Conservation (phyloP, 1,140 invertebrate genomes). For the Drosophila nigromelanica region DNA sequence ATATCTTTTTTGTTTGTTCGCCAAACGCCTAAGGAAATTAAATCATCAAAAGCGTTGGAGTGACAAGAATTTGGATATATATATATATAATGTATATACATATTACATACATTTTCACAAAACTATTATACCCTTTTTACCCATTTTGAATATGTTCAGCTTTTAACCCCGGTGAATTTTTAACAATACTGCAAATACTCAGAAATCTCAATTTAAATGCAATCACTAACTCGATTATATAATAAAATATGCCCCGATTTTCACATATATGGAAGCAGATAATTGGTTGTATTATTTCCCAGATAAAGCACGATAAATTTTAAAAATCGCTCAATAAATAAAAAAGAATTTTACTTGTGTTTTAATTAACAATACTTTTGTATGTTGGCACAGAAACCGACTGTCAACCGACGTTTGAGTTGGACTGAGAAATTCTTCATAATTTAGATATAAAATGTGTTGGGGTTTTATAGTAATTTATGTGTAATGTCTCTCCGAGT, state of each 20-base stretch:
- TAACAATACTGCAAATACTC: too few species aligned
- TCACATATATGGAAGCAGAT: too few species aligned
- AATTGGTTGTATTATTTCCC: background rate
- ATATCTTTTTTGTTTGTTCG: slow-evolving; percentile 53
- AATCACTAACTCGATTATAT: too few species aligned
- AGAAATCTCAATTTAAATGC: too few species aligned
- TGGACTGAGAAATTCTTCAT: slow-evolving; percentile 2
- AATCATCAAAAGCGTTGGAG: slow-evolving; percentile 67
- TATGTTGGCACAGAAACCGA: slow-evolving; percentile 59
- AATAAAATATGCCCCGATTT: too few species aligned
- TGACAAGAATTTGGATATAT: slow-evolving; percentile 54
- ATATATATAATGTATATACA: background rate
- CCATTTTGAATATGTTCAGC: too few species aligned
- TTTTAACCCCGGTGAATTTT: too few species aligned
- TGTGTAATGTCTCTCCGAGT: background rate
- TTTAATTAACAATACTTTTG: slow-evolving; percentile 53
- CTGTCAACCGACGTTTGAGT: slow-evolving; percentile 58
- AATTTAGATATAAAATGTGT: slow-evolving; percentile 19
- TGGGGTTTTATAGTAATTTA: background rate
- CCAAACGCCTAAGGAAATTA: slow-evolving; percentile 68
- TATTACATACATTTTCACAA: too few species aligned
- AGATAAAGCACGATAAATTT: background rate
- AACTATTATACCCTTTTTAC: too few species aligned
- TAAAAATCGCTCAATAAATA: background rate
- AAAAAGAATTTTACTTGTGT: slow-evolving; percentile 13